phyloP scores from a whole-genome alignment of 2,113 vertebrate genomes.

The Lagopus muta region DNA sequence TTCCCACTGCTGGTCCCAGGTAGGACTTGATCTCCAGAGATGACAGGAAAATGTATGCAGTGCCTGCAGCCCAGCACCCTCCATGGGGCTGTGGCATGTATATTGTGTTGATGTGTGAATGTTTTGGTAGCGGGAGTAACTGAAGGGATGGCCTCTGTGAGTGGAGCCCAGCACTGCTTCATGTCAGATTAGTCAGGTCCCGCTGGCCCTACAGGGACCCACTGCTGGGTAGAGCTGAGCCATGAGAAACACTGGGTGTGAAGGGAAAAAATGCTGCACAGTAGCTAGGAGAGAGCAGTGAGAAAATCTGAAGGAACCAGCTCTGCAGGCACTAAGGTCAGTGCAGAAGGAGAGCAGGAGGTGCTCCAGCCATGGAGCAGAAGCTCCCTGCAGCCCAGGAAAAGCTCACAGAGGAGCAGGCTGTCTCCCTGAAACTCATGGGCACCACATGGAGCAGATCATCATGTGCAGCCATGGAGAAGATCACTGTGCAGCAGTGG shows the following conservation, averaged over 20 bases:
- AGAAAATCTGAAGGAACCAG: too few relatives aligned
- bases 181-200: background rate
- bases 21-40: background rate
- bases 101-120: background rate
- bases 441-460: background rate
- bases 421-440: background rate
- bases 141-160: background rate
- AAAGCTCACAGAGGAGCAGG: background rate
- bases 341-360: background rate
- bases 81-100: background rate
- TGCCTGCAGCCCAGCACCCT: accelerated
- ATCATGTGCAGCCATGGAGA: background rate
- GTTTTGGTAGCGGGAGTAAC: background rate
- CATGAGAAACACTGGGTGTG: too few relatives aligned
- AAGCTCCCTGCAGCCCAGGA: background rate
- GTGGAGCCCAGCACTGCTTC: background rate
- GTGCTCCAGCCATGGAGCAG: background rate
- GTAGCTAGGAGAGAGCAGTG: too few relatives aligned
- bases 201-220: too few relatives aligned
- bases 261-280: too few relatives aligned
- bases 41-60: background rate
- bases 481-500: background rate
- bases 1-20: background rate
- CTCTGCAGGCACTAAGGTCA: background rate
- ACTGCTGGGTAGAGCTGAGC: too few relatives aligned